Evolutionary conservation across 2,888 invertebrate species (phyloP).

Genomic region (Erebia epiphron): DNA sequence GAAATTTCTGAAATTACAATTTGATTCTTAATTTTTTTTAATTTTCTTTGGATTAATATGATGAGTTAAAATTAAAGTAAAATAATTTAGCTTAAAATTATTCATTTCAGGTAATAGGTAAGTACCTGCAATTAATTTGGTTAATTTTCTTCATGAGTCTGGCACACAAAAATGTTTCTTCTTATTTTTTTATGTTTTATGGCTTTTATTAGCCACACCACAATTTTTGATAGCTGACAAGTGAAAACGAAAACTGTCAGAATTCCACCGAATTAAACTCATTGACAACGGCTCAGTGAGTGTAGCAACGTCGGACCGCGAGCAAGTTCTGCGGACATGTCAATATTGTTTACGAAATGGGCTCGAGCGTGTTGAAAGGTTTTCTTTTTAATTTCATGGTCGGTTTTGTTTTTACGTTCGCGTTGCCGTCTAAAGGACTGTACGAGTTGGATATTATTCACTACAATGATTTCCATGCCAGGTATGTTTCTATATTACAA

Average conservation of each 20-base stretch:
- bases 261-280: not conserved
- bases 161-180: too few relatives aligned
- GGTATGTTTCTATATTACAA: constrained; percentile 57
- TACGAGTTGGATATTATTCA: constrained; percentile 82
- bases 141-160: too few relatives aligned
- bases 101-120: too few relatives aligned
- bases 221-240: too few relatives aligned
- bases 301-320: constrained; percentile 29
- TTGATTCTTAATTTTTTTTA: too few relatives aligned
- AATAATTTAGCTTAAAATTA: too few relatives aligned
- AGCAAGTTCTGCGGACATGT: constrained; percentile 23
- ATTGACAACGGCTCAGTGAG: constrained; percentile 33
- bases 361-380: constrained; percentile 35
- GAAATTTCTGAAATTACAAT: too few relatives aligned
- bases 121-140: too few relatives aligned
- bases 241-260: too few relatives aligned
- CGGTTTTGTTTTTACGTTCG: constrained; percentile 50
- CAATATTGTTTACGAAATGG: constrained; percentile 32
- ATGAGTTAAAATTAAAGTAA: too few relatives aligned
- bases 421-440: constrained; percentile 65
- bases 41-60: too few relatives aligned
- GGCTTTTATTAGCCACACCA: constrained; percentile 48
- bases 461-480: constrained; percentile 83
- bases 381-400: constrained; percentile 40
- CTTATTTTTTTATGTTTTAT: too few relatives aligned